Conservation (phyloP, 1,140 invertebrate genomes). For the Drosophila suzukii region DNA sequence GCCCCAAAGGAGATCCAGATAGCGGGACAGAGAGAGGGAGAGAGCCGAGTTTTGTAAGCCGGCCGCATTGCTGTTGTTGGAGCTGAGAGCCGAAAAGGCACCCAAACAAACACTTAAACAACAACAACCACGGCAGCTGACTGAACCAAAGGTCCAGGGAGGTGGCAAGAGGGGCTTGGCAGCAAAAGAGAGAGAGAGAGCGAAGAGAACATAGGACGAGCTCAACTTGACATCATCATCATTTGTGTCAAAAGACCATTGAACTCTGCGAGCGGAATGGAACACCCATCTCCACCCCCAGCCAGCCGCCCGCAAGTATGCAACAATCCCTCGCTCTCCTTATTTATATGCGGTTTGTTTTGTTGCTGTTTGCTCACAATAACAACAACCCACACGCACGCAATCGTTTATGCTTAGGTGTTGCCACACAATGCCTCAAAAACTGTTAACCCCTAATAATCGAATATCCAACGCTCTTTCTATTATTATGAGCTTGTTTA, state of each 20-base stretch:
- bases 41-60: conserved; percentile 39
- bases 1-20: neutral
- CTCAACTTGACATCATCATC: conserved; percentile 84
- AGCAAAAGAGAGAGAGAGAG: conserved; percentile 5
- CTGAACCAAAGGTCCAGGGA: conserved; percentile 19
- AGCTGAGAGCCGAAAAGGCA: conserved; percentile 61
- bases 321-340: conserved; percentile 25
- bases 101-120: conserved; percentile 77
- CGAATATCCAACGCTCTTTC: neutral
- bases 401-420: conserved; percentile 5
- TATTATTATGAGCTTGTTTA: neutral
- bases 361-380: conserved; percentile 37
- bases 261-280: conserved; percentile 71
- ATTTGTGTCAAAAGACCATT: conserved; percentile 84
- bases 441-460: neutral
- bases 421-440: neutral
- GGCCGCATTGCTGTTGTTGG: conserved; percentile 44
- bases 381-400: conserved; percentile 4
- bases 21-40: neutral
- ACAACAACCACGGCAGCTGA: conserved; percentile 47
- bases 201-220: conserved; percentile 30
- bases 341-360: conserved; percentile 47
- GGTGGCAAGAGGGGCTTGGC: conserved; percentile 4
- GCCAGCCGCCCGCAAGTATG: conserved; percentile 11
- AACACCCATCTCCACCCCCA: conserved; percentile 9